phyloP scores from a whole-genome alignment of 2,113 vertebrate genomes.

The Coreoperca whiteheadi region DNA sequence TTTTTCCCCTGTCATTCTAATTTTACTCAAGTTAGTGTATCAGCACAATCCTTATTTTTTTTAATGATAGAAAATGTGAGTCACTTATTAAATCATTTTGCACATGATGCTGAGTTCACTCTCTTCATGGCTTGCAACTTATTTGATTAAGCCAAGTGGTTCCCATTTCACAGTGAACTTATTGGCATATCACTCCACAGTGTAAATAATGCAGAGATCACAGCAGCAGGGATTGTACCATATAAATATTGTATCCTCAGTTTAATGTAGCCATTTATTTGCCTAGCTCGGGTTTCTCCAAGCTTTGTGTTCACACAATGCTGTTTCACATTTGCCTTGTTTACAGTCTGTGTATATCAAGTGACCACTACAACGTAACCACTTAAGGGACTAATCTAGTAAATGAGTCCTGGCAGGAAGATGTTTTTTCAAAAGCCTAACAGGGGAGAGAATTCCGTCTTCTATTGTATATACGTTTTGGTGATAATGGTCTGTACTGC shows the following conservation, averaged over 20 bases:
- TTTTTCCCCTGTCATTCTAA: neutral
- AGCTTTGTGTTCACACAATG: conserved; percentile 13
- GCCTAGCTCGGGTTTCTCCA: neutral
- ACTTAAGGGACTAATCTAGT: conserved; percentile 29
- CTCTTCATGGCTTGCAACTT: neutral
- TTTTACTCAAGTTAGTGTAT: neutral
- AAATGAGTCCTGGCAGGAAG: conserved; percentile 37
- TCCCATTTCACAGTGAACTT: conserved; percentile 8
- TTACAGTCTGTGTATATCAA: conserved; percentile 35
- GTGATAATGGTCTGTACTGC: conserved; percentile 19
- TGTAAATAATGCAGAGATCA: conserved; percentile 35
- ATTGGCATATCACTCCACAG: conserved; percentile 8
- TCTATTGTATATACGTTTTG: conserved; percentile 11
- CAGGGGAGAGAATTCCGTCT: conserved; percentile 21
- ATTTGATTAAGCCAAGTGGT: conserved; percentile 2
- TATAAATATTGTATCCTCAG: conserved; percentile 40
- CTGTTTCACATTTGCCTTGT: conserved; percentile 43
- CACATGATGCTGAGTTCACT: neutral
- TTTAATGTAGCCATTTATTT: conserved; percentile 32
- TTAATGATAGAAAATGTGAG: neutral
- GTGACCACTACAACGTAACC: conserved; percentile 33
- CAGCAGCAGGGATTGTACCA: conserved; percentile 29
- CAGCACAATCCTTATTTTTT: neutral
- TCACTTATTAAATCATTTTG: neutral
- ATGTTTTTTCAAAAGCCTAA: conserved; percentile 42